Base-by-base conservation (phyloP, 2,888 invertebrate genomes). In the Elysia crispata region DNA sequence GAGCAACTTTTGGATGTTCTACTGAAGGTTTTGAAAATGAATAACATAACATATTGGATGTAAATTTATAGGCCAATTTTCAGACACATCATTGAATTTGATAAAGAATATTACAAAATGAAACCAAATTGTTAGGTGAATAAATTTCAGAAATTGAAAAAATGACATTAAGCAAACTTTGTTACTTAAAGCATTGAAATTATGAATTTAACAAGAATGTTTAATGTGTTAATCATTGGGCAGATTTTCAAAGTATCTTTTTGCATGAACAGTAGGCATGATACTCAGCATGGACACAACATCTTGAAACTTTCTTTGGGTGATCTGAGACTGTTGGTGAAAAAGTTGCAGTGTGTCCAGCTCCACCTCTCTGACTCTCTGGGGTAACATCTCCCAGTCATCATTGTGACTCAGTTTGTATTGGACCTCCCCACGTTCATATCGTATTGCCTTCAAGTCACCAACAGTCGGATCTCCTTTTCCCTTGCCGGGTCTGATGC, bases 331-430 rank as follows among this genome's bases (percentile, higher is more conserved):
- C 28, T n/a, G 66, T 25, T 66, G 66, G 3, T 28, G n/a, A 28
- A 66, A 66, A 66, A 66, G 66, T 28, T 66, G 66, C 66, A 66
- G 28, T 28, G 23, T n/a, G 18, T n/a, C 18, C 28, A 66, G 25
- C 28, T 66, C 66, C 18, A 28, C 66, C n/a, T 60, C 60, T 28
- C 25, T 66, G 28, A 66, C 30, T 66, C 66, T 66, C 30, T 66
- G 66, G 18, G 66, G 66, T 28, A 66, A 66, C 28, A 66, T 23
- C 23, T 25, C 23, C 66, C 66, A 66, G 66, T 66, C 66, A 25
- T n/a, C 23, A 25, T n/a, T 18, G 30, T 66, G 66, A 25, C 66
- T 66, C 18, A 66, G 66, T 66, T 66, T 66, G 66, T 66, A 66
- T 23, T 66, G 28, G 28, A 66, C 28, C 30, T 66, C 18, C 18